Evolutionary conservation across 2,888 invertebrate genomes (phyloP).

Genomic region (Crossocerus cetratus): DNA sequence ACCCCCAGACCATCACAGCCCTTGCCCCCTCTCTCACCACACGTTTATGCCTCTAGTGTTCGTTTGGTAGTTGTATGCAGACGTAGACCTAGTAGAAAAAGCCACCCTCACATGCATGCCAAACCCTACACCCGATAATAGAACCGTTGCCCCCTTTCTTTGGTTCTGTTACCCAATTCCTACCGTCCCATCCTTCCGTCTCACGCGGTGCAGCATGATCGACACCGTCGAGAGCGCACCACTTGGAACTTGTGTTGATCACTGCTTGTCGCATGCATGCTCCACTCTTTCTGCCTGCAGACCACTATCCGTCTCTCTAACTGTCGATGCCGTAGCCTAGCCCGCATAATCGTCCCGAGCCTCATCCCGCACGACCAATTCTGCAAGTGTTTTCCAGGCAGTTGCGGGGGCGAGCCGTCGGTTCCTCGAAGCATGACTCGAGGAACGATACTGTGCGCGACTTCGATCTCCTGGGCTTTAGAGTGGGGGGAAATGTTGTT

Average conservation of each 20-base stretch:
- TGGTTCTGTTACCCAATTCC: no score
- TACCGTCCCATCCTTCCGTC: neutral
- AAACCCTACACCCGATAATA: conserved; percentile 23
- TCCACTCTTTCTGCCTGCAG: conserved; percentile 54
- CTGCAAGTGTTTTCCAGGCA: conserved; percentile 39
- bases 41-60: conserved; percentile 58
- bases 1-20: conserved; percentile 7
- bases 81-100: conserved; percentile 36
- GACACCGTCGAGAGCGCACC: conserved; percentile 47
- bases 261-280: conserved; percentile 41
- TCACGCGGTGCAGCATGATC: conserved; percentile 55
- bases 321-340: conserved; percentile 50
- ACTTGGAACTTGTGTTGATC: conserved; percentile 28
- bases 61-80: conserved; percentile 55
- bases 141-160: neutral
- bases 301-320: conserved; percentile 31
- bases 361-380: conserved; percentile 54
- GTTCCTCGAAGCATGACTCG: conserved; percentile 46
- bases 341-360: conserved; percentile 56
- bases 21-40: conserved; percentile 47
- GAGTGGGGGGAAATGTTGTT: neutral
- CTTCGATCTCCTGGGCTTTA: conserved; percentile 25
- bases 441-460: conserved; percentile 19
- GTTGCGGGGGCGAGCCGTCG: conserved; percentile 55
- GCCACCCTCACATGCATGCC: conserved; percentile 49